Evolutionary conservation across 37 sponge, comb jelly and placozoan species (phyloP).

Genomic region (Oopsacas minuta): DNA sequence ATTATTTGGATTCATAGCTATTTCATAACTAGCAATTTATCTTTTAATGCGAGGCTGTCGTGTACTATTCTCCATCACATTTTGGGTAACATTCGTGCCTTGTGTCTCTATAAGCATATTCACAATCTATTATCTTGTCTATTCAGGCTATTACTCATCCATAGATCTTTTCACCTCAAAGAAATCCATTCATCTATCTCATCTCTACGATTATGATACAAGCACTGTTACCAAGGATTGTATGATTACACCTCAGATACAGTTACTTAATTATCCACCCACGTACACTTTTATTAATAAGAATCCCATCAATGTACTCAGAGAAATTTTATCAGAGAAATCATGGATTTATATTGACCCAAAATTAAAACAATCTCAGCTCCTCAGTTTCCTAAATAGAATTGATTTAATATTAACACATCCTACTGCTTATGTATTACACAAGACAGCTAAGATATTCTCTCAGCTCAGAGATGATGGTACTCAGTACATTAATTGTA

Average conservation of each 20-base stretch:
- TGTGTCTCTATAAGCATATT: background rate
- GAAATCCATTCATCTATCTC: background rate
- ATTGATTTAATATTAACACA: background rate
- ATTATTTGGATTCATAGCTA: too few relatives aligned
- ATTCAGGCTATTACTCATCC: background rate
- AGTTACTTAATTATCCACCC: background rate
- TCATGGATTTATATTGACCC: background rate
- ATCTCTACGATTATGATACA: background rate
- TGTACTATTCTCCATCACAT: background rate
- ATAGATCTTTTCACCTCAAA: background rate
- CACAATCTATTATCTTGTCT: background rate
- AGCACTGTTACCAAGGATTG: background rate
- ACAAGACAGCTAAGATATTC: background rate
- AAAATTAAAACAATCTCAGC: background rate
- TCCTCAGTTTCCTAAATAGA: background rate
- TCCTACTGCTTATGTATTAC: background rate
- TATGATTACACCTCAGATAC: background rate
- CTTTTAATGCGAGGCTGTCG: background rate
- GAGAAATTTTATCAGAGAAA: background rate
- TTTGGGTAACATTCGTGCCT: constrained; percentile 2
- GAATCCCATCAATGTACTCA: background rate
- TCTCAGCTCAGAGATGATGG: background rate
- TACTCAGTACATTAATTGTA: constrained; percentile 6
- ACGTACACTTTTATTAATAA: background rate
- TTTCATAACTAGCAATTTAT: background rate